Evolutionary conservation across 2,888 invertebrate species (phyloP), one percentile per base, ranked within the genome.

Genomic region (Brenthis ino): DNA sequence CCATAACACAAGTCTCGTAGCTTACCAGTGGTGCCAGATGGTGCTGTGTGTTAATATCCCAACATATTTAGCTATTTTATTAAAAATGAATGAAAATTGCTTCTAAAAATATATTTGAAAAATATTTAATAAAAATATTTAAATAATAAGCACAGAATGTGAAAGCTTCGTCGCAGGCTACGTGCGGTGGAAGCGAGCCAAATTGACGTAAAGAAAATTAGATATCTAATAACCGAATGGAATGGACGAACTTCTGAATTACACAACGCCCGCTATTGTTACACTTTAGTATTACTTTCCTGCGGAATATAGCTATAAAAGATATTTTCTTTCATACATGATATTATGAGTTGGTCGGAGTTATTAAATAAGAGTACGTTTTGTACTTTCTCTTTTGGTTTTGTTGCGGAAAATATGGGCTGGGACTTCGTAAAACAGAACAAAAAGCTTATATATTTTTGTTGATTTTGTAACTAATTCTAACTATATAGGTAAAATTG

Each of bases 151-250:
- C 33, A n/a, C 11, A 28, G 33, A 11, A 43, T n/a, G 16, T 12
- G 37, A 8, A 3, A 8, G 37, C 37, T 43, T 1, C 2, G 12
- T 57, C 37, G 1, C 37, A 5, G 57, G 3, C 14, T 16, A 43
- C 16, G 16, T 12, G 57, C 57, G 37, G 65, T 57, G 65, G 65
- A 58, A 43, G 54, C 3, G 28, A 28, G 69, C 64, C 57, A 65
- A 66, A 70, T 67, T 72, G 71, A 68, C 71, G 68, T 74, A 70
- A 75, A 74, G 68, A 74, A 75, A 72, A 76, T 74, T 72, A 73
- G 72, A 70, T 72, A 72, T 74, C 67, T 72, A 75, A 75, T 74
- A 75, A 72, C 70, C 58, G 71, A 71, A 73, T 69, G 70, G 70
- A 72, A 72, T 67, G 71, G 69, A 67, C 57, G 67, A 73, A 72